These are phyloP conservation scores for Channa argus DNA, from an alignment of 2,113 vertebrate species.

Conservation along the genomic window DNA sequence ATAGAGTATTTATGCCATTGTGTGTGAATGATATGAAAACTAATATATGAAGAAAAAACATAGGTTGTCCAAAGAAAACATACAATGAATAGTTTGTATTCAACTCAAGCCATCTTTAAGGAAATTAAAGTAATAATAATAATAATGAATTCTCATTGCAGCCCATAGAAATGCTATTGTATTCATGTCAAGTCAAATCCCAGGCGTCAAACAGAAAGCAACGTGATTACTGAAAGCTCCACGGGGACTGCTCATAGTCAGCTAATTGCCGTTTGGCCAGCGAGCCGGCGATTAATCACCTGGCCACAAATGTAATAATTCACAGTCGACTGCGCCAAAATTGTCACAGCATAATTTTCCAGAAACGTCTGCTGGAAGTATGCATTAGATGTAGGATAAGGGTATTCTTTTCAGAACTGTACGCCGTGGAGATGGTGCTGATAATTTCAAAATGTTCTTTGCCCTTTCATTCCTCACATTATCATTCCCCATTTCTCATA, in stretches of 20 bases:
- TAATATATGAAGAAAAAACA: constrained; percentile 13
- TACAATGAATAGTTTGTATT: constrained; percentile 23
- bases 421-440: constrained; percentile 4
- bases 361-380: background rate
- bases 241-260: constrained; percentile 23
- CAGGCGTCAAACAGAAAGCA: constrained; percentile 18
- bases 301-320: constrained; percentile 16
- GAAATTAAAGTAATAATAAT: background rate
- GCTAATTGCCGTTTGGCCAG: constrained; percentile 44
- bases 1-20: constrained; percentile 25
- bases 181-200: constrained; percentile 24
- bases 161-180: constrained; percentile 10
- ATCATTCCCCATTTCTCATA: constrained; percentile 16
- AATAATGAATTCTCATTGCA: background rate
- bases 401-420: constrained; percentile 3
- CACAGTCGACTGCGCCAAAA: constrained; percentile 12
- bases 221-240: background rate
- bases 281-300: constrained; percentile 47
- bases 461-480: constrained; percentile 9
- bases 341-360: constrained; percentile 16
- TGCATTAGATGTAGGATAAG: background rate
- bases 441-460: constrained; percentile 18
- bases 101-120: background rate
- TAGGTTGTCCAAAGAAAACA: background rate
- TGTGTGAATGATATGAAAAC: constrained; percentile 21